A percentile compares a stretch with the other conserved stretches of the same genome.
These are phyloP conservation scores for Panulirus ornatus DNA, from an alignment of 1,140 invertebrate genomes.

Conservation along the genomic window DNA sequence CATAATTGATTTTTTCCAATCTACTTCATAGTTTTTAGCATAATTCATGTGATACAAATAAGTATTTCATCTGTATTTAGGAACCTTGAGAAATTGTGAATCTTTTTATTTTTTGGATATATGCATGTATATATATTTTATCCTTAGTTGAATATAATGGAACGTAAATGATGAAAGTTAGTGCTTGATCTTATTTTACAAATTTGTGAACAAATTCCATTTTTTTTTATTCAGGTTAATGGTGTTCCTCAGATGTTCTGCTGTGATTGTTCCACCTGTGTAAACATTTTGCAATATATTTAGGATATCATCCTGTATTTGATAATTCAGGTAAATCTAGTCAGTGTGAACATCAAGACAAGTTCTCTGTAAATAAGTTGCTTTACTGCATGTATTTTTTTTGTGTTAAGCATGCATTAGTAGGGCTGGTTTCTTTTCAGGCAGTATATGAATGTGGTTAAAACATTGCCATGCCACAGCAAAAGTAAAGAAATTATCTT, in stretches of 20 bases:
- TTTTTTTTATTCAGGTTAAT: not conserved
- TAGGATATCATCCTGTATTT: not conserved
- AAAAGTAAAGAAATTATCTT: not conserved
- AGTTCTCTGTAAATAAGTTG: conserved; percentile 22
- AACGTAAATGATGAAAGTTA: not conserved
- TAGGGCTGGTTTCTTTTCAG: conserved; percentile 3
- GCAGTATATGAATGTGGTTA: conserved; percentile 7
- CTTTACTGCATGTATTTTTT: conserved; percentile 4
- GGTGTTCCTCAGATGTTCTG: not conserved
- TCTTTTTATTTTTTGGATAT: not conserved
- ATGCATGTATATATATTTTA: conserved; percentile 22
- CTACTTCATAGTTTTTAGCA: not conserved
- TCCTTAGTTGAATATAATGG: not conserved
- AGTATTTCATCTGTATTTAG: not conserved
- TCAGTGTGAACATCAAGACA: conserved; percentile 42
- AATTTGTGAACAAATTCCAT: not conserved
- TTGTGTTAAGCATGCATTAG: not conserved
- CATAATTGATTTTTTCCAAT: not conserved
- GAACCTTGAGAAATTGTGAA: not conserved
- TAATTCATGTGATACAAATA: conserved; percentile 5
- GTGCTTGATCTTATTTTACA: conserved; percentile 6
- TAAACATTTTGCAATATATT: not conserved
- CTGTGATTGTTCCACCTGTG: conserved; percentile 3
- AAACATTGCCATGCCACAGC: not conserved
- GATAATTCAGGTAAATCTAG: conserved; percentile 24